Evolutionary conservation across 1,140 invertebrate genomes (phyloP), one percentile per base, ranked within the genome.

Genomic region (Vollenhovia emeryi): DNA sequence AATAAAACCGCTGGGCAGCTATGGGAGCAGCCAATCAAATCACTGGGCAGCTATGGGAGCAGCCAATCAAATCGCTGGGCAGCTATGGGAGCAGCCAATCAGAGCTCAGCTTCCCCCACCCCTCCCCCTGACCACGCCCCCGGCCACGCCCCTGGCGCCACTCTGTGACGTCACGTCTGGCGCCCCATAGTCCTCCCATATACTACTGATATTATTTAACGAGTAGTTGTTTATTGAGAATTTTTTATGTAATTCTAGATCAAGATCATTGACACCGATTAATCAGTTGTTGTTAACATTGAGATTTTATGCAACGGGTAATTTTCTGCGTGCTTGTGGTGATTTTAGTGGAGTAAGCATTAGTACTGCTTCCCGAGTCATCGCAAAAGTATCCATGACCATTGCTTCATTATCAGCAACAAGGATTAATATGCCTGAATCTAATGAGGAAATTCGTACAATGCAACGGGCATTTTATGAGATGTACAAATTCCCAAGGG

Each of bases 261-360:
- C 60, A 64, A 64, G 60, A 36, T 64, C 8, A 64, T 21, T 40
- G 9, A 64, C 33, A 21, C 62, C 62, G 9, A 64, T 60, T 0
- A 60, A 60, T 2, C 59, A 60, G 27, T 60, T 60, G 6, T 18
- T 60, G 8, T 60, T 60, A 43, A 64, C 33, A 3, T 40, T 43
- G 8, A 64, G 62, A 40, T 64, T 40, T 64, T 64, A 64, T 64
- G 62, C 33, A n/a, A 64, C 33, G 62, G 62, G 62, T 3, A 64
- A 64, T 21, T 64, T 64, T 64, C n/a, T 64, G 33, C 62, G 18
- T 64, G 18, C 33, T 0, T 40, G 62, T 18, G 59, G 59, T 30
- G 15, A 60, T 30, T 60, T 60, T 60, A 60, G 50, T 60, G 24
- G 21, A 27, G 55, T 59, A 59, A 59, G 24, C 21, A 59, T 59